Evolutionary conservation across 30 jellyfish, hydroid and myxozoan species (phyloP).

Genomic region (Rhopilema esculentum): DNA sequence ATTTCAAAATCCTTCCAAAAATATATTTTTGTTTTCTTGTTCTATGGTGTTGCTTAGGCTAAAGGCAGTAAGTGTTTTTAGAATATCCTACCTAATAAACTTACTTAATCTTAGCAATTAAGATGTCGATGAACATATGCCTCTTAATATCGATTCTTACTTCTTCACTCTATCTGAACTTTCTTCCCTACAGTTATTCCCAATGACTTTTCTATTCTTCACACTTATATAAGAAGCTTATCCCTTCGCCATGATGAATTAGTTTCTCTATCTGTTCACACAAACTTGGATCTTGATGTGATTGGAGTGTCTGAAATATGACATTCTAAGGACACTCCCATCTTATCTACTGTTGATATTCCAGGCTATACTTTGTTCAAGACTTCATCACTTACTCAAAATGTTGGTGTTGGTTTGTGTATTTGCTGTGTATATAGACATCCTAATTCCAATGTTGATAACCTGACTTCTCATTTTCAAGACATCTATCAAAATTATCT

Average conservation of each 20-base stretch:
- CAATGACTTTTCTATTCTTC: no score
- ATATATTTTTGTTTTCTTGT: no score
- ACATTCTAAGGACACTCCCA: conserved; percentile 25
- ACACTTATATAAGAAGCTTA: conserved; percentile 47
- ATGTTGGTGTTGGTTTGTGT: neutral
- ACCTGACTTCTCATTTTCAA: conserved; percentile 17
- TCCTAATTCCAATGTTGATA: neutral
- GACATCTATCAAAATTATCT: neutral
- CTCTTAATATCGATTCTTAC: neutral
- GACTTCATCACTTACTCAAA: neutral
- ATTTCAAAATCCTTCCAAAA: no score
- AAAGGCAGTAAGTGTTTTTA: no score
- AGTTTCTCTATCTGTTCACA: conserved; percentile 30
- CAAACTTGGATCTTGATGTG: conserved; percentile 35
- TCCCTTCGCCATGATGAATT: conserved; percentile 34
- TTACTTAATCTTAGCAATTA: no score
- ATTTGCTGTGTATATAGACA: conserved; percentile 24
- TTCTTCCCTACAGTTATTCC: conserved; percentile 36
- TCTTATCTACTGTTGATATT: conserved; percentile 6
- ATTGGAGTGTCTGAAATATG: conserved; percentile 45
- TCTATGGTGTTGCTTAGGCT: no score
- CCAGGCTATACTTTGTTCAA: neutral
- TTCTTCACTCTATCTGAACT: neutral
- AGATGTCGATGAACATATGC: no score
- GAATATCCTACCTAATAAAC: no score